A percentile compares a stretch with the other conserved stretches of the same genome.
phyloP scores from a whole-genome alignment of 1,140 invertebrate species.

The Bombus superbus region DNA sequence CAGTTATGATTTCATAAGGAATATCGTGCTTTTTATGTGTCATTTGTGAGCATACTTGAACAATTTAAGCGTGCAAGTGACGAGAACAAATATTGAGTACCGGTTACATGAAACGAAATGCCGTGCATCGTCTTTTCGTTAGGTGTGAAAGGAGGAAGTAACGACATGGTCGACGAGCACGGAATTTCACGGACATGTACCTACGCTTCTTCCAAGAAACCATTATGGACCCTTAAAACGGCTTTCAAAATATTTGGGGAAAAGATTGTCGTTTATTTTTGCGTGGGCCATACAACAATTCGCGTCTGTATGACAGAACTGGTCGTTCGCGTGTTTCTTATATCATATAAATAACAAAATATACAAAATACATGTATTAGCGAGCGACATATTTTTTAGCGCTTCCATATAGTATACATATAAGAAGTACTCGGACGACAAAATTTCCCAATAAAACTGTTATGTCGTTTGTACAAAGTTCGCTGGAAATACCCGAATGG shows the following conservation, averaged over 20 bases:
- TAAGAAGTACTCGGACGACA: neutral
- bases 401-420: neutral
- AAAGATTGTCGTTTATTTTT: neutral
- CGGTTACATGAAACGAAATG: slow-evolving; percentile 64
- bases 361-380: neutral
- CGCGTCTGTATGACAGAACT: neutral
- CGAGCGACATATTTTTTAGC: too few species aligned
- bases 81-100: slow-evolving; percentile 62
- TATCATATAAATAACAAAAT: neutral
- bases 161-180: slow-evolving; percentile 62
- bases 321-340: neutral
- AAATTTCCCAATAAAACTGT: neutral
- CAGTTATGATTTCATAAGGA: neutral
- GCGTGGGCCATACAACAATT: neutral
- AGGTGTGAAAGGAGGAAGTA: slow-evolving; percentile 68
- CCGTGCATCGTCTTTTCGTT: slow-evolving; percentile 57
- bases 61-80: slow-evolving; percentile 59
- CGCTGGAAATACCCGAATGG: slow-evolving; percentile 48
- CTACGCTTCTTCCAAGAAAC: slow-evolving; percentile 53
- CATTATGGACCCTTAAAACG: slow-evolving; percentile 49
- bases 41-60: slow-evolving; percentile 38
- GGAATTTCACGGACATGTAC: slow-evolving; percentile 57
- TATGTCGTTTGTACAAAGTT: neutral
- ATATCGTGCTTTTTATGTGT: slow-evolving; percentile 13
- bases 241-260: slow-evolving; percentile 34